Evolutionary conservation across 2,113 vertebrate genomes (phyloP), one percentile per base, ranked within the genome.

Genomic region (Pimephales promelas): DNA sequence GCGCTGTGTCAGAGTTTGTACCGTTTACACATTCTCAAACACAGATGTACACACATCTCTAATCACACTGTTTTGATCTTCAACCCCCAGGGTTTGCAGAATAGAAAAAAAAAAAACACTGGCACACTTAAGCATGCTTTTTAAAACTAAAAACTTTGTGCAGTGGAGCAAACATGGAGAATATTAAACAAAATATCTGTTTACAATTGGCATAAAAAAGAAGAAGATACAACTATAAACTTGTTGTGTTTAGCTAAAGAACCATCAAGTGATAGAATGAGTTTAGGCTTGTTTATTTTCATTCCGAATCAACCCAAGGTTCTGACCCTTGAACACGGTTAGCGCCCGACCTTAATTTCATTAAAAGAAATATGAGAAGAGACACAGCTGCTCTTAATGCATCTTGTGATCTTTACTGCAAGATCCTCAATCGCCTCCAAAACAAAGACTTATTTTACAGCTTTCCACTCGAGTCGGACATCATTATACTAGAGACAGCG

Each of bases 331-430:
- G 72, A 89, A 86, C 87, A 83, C 45, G 31, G 74, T 84, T 81
- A 81, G 71, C 28, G 28, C 54, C 59, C 82, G 52, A 57, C 57
- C 43, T 74, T 85, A 85, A 85, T 77, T 79, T 64, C 52, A 77
- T 84, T 80, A 73, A 59, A 68, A 62, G 88, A 85, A 90, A 90
- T n/a, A 54, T 81, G 88, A 90, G 88, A 47, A 66, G 84, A 83
- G 68, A 52, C 70, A 70, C 47, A 78, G 86, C 86, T 87, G 86
- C 56, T 85, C 59, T 49, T 85, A 83, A 85, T 75, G 74, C 70
- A 79, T 77, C 2, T 54, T 84, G 74, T 61, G 75, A 79, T 75
- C 75, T 22, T 78, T 61, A 20, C 43, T 64, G 57, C 47, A 75
- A 72, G 81, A 86, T 59, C n/a, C 52, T 26, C 43, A 4, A n/a